Conservation (phyloP, 1,140 invertebrate species). For the Pseudomyrmex dendroicus region DNA sequence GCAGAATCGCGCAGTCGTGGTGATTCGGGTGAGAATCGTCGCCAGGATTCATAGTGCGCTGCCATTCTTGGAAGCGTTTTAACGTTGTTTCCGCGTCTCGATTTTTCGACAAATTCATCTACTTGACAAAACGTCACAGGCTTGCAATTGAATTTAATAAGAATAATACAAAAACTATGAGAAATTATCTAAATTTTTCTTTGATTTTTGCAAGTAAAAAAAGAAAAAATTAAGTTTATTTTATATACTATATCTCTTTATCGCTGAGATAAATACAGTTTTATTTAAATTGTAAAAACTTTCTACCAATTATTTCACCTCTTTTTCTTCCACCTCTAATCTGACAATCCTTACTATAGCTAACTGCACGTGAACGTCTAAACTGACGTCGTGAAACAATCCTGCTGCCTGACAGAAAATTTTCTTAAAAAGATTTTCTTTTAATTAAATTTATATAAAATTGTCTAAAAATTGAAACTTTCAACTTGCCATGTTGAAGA, state of each 20-base stretch:
- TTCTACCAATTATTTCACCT: constrained; percentile 79
- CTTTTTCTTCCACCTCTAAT: constrained; percentile 82
- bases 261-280: neutral
- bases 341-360: constrained; percentile 87
- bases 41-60: constrained; percentile 86
- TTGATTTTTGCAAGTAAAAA: too few relatives aligned
- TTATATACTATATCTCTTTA: too few relatives aligned
- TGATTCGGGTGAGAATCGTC: constrained; percentile 88
- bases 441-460: neutral
- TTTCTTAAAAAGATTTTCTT: neutral
- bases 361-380: constrained; percentile 87
- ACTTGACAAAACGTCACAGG: neutral
- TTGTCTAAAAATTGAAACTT: neutral
- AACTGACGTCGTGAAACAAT: constrained; percentile 87
- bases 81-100: constrained; percentile 85
- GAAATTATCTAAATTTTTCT: neutral
- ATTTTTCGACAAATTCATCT: constrained; percentile 54
- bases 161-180: neutral
- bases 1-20: constrained; percentile 89
- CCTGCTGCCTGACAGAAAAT: constrained; percentile 78
- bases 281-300: neutral
- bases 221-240: too few relatives aligned
- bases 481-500: constrained; percentile 87
- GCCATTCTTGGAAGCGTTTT: constrained; percentile 88
- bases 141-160: neutral